phyloP scores from a whole-genome alignment of 2,888 invertebrate species.

The Lithophane leautieri region DNA sequence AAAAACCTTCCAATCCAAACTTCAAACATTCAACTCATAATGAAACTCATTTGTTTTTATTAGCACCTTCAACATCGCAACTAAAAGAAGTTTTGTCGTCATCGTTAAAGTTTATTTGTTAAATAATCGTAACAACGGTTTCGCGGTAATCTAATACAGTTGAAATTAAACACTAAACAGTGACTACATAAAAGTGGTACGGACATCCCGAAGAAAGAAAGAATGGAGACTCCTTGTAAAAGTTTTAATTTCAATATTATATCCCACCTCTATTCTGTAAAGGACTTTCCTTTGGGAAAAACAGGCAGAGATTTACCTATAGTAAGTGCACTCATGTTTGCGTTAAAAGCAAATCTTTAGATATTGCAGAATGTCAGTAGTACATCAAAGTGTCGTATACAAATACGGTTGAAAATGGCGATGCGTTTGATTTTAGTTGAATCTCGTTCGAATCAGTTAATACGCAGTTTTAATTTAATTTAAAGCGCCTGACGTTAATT shows the following conservation, averaged over 20 bases:
- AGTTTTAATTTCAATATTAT: not conserved
- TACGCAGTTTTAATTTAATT: too few species aligned
- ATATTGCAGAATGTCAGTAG: too few species aligned
- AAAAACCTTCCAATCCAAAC: slow-evolving; percentile 42
- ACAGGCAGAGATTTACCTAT: too few species aligned
- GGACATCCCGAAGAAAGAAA: slow-evolving; percentile 52
- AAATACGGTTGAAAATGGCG: too few species aligned
- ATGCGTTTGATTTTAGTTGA: too few species aligned
- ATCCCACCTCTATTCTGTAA: too few species aligned
- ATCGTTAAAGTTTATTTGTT: slow-evolving; percentile 70
- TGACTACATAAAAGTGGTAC: slow-evolving; percentile 68
- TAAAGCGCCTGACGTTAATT: too few species aligned
- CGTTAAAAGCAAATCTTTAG: too few species aligned
- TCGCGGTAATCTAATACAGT: slow-evolving; percentile 70
- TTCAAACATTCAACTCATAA: slow-evolving; percentile 41
- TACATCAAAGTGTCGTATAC: too few species aligned
- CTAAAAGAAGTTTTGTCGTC: slow-evolving; percentile 55
- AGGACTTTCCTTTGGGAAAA: too few species aligned
- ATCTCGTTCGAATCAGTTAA: too few species aligned
- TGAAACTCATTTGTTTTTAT: slow-evolving; percentile 54
- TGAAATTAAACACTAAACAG: slow-evolving; percentile 74
- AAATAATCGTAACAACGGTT: slow-evolving; percentile 66
- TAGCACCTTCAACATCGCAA: slow-evolving; percentile 21
- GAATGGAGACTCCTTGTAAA: slow-evolving; percentile 44
- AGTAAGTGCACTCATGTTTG: too few species aligned